Conservation (phyloP, 2,888 invertebrate species). For the Synanthedon myopaeformis region DNA sequence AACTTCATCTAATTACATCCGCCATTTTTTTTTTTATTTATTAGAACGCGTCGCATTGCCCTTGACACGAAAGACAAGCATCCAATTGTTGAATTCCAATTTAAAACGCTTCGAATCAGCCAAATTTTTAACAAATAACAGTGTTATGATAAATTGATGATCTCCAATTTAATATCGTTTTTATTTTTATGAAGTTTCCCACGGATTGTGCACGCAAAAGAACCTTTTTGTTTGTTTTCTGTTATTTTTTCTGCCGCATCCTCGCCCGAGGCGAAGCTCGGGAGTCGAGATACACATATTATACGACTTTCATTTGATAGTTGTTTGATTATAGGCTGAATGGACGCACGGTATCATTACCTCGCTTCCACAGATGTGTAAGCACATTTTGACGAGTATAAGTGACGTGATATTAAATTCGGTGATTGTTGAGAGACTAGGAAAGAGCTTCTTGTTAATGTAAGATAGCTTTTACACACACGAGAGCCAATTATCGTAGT, state of each 20-base stretch:
- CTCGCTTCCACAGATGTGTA: not conserved
- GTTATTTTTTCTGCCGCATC: not conserved
- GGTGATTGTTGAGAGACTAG: no score
- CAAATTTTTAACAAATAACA: not conserved
- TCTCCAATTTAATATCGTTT: not conserved
- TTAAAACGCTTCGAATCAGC: no score
- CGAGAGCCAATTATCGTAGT: no score
- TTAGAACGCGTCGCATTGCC: not conserved
- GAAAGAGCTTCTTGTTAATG: no score
- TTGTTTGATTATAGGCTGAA: not conserved
- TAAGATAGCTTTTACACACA: no score
- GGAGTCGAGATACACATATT: not conserved
- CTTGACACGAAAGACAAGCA: not conserved
- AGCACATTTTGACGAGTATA: not conserved
- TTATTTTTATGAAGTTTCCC: not conserved
- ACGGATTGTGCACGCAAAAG: not conserved
- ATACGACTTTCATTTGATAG: not conserved
- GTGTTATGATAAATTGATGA: not conserved
- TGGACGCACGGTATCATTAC: not conserved
- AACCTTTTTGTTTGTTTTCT: not conserved
- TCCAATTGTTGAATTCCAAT: no score
- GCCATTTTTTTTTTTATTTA: not conserved
- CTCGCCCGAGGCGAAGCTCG: not conserved
- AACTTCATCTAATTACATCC: not conserved
- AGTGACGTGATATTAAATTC: not conserved